Evolutionary conservation across 2,113 vertebrate species (phyloP).

Genomic region (Malaclemys terrapin): DNA sequence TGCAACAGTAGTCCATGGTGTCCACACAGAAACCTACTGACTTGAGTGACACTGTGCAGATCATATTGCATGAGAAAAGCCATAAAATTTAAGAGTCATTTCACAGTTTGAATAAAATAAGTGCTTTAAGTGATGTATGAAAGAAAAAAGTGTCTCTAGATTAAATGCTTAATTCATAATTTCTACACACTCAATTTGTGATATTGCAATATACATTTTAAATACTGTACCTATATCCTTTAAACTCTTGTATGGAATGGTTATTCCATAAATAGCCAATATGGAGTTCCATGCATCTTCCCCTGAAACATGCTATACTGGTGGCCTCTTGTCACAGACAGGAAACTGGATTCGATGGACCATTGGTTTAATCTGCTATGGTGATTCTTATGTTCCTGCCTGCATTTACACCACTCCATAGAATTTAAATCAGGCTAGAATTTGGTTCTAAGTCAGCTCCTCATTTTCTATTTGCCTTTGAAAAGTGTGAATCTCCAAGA

Average conservation of each 20-base stretch:
- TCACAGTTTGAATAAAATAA: neutral
- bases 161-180: neutral
- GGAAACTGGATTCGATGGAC: no score
- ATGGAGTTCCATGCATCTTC: no score
- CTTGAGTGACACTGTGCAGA: neutral
- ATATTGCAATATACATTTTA: no score
- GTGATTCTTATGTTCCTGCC: no score
- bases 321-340: no score
- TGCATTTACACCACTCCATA: no score
- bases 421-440: no score
- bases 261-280: no score
- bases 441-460: neutral
- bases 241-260: no score
- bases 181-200: neutral
- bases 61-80: neutral
- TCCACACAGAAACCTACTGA: fast-evolving
- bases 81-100: neutral
- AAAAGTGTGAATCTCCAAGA: neutral
- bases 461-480: neutral
- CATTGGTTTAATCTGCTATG: no score
- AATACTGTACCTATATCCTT: no score
- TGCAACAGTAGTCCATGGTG: fast-evolving
- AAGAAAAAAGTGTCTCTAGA: neutral
- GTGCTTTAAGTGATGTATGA: neutral
- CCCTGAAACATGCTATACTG: no score